A percentile compares a stretch with the other conserved stretches of the same genome.
These are phyloP conservation scores for Eidolon helvum DNA, from an alignment of 2,113 vertebrate genomes.

Conservation along the genomic window DNA sequence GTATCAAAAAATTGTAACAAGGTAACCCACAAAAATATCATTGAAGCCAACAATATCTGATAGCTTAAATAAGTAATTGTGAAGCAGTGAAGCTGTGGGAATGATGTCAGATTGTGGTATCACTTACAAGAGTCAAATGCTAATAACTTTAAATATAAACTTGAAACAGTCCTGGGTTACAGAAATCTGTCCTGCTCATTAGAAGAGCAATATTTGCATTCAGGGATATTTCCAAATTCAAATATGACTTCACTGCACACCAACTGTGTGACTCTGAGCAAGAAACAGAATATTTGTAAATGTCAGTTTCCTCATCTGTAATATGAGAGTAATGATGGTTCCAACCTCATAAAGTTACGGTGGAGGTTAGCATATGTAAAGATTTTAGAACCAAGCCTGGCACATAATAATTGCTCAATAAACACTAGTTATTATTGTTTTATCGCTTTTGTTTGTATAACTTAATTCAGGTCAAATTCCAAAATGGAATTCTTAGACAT, in stretches of 20 bases:
- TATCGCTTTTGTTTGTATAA: not conserved
- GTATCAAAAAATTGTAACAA: not conserved
- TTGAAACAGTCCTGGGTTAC: not conserved
- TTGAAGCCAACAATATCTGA: not conserved
- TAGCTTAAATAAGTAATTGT: not conserved
- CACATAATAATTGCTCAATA: not conserved
- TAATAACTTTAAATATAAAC: constrained; percentile 5
- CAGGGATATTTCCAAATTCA: constrained; percentile 26
- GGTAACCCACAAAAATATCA: not conserved
- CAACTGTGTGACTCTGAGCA: not conserved
- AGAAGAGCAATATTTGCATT: not conserved
- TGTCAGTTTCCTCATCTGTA: not conserved
- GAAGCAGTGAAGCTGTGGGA: not conserved
- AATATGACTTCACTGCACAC: not conserved
- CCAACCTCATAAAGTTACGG: not conserved
- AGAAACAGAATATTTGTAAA: not conserved
- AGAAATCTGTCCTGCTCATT: not conserved
- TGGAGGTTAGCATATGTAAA: not conserved
- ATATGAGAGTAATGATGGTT: not conserved
- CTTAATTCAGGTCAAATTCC: not conserved
- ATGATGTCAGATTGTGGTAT: not conserved
- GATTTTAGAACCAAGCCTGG: constrained; percentile 1
- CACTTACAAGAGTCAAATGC: not conserved
- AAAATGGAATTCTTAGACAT: constrained; percentile 9
- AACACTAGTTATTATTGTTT: not conserved